Conservation (phyloP, 1,140 invertebrate species). For the Atta texana region DNA sequence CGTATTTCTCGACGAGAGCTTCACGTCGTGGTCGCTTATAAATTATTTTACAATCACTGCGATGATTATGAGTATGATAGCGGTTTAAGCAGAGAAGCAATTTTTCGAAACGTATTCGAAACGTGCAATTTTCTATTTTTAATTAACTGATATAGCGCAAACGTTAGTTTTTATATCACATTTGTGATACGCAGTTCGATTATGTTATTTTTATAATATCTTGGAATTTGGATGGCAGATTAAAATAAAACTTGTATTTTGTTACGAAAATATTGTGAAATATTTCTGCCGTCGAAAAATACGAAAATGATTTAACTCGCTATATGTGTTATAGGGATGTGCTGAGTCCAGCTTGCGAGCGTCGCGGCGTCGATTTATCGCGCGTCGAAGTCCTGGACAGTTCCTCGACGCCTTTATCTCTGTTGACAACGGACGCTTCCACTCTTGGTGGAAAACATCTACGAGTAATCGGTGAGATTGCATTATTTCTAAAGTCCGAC, state of each 20-base stretch:
- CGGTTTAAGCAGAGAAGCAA: not conserved
- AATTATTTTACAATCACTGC: not conserved
- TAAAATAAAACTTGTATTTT: not conserved
- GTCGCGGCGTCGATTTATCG: constrained; percentile 88
- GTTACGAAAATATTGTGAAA: not conserved
- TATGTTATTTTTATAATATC: not conserved
- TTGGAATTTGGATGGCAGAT: not conserved
- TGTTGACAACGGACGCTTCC: constrained; percentile 88
- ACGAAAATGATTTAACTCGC: not conserved
- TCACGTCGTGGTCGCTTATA: not conserved
- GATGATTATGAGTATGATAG: not conserved
- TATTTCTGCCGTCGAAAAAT: not conserved
- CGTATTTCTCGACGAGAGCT: not conserved
- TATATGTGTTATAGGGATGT: constrained; percentile 84
- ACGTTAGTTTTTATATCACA: not conserved
- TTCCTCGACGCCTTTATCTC: constrained; percentile 87
- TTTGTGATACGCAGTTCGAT: not conserved
- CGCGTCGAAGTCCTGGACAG: constrained; percentile 90
- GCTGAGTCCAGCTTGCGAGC: constrained; percentile 86
- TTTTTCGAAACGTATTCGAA: not conserved
- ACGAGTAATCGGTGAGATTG: constrained; percentile 88
- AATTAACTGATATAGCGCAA: not conserved
- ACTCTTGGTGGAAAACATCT: constrained; percentile 91
- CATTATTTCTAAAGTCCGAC: not conserved
- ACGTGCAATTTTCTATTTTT: not conserved